A percentile compares a stretch with the other conserved stretches of the same genome.
phyloP scores from a whole-genome alignment of 2,113 vertebrate species.

The Panthera tigris region DNA sequence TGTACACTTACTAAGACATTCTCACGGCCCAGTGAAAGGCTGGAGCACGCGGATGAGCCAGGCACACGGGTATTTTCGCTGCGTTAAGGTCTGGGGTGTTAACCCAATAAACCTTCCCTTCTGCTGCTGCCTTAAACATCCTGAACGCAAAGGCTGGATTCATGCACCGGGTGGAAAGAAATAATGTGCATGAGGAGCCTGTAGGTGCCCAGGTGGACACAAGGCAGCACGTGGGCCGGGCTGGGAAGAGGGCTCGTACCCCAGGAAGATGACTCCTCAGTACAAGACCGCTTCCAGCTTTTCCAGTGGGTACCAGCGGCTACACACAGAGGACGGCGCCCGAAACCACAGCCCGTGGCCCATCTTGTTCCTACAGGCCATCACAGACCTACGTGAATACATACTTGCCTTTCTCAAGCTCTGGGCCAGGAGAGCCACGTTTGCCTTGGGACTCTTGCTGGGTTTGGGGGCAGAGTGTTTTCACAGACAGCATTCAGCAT shows the following conservation, averaged over 20 bases:
- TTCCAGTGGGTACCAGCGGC: background rate
- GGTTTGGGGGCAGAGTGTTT: background rate
- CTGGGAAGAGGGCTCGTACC: background rate
- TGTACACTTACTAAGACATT: fast-evolving
- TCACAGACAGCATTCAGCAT: background rate
- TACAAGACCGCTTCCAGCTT: background rate
- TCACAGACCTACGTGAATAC: fast-evolving
- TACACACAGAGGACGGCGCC: fast-evolving
- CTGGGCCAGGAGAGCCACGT: background rate
- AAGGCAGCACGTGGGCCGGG: background rate
- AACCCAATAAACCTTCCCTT: background rate
- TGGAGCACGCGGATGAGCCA: no score
- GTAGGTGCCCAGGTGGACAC: fast-evolving
- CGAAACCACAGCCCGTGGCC: background rate
- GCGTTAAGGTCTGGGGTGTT: background rate
- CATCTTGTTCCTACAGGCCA: fast-evolving
- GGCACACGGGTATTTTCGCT: background rate
- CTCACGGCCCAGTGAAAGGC: background rate
- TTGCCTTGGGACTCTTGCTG: background rate
- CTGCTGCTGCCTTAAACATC: background rate
- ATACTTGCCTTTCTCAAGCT: background rate
- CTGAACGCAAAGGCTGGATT: background rate
- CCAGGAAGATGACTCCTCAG: background rate
- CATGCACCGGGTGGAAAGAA: background rate
- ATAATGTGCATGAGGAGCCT: background rate